These are phyloP conservation scores for Cladopsammia gracilis DNA, from an alignment of 64 coral and sea anemone species.

Conservation along the genomic window DNA sequence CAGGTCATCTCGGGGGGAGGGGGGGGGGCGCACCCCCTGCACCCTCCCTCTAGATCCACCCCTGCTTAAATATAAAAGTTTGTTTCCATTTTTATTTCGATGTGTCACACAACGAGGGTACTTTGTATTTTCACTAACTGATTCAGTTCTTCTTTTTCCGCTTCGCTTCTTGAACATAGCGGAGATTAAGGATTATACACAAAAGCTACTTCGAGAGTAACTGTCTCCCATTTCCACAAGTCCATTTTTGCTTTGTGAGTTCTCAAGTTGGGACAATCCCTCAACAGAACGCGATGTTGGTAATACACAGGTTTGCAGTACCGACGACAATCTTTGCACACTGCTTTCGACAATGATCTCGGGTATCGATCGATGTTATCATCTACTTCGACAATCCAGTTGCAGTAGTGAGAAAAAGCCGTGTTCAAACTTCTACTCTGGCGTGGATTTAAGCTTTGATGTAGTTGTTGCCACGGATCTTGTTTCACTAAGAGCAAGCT, in stretches of 20 bases:
- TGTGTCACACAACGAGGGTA: no score
- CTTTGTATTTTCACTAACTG: no score
- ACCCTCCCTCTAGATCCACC: no score
- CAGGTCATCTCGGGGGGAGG: no score
- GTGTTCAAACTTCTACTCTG: background rate
- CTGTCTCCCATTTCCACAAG: conserved; percentile 45
- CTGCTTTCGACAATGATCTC: conserved; percentile 21
- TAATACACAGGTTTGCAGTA: background rate
- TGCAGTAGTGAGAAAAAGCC: background rate
- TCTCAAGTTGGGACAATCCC: conserved; percentile 5
- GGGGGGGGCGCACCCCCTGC: no score
- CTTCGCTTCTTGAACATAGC: background rate
- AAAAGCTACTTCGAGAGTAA: conserved; percentile 11
- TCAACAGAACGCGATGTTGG: conserved; percentile 19
- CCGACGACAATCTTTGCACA: conserved; percentile 9
- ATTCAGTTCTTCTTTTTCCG: background rate
- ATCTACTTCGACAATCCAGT: conserved; percentile 17
- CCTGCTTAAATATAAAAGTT: no score
- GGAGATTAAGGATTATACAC: background rate
- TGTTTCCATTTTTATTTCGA: no score
- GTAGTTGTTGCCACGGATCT: background rate
- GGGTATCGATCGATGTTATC: conserved; percentile 26
- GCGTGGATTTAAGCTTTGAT: background rate
- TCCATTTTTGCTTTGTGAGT: background rate
- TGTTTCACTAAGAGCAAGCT: conserved; percentile 28